These are phyloP conservation scores for Oreochromis aureus DNA, from an alignment of 2,113 vertebrate species.

Conservation along the genomic window DNA sequence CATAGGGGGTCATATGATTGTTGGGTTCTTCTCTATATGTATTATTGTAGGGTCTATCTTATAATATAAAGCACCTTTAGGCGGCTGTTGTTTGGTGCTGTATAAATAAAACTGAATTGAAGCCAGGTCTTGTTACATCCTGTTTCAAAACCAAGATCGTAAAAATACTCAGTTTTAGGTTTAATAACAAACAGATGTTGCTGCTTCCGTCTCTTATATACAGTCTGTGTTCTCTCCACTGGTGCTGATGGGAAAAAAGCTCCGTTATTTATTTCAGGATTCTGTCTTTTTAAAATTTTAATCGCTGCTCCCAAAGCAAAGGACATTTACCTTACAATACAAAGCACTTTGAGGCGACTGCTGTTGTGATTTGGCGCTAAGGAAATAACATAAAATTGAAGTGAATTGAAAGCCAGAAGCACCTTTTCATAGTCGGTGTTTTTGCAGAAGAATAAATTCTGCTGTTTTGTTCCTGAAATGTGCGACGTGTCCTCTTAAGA, in stretches of 20 bases:
- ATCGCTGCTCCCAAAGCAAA: background rate
- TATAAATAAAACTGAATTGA: too few species aligned
- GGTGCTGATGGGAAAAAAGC: fast-evolving
- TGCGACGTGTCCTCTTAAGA: background rate
- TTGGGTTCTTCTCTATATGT: background rate
- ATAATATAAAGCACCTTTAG: too few species aligned
- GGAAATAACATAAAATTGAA: background rate
- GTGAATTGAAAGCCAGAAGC: background rate
- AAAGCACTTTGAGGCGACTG: background rate
- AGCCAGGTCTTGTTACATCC: background rate
- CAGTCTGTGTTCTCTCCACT: background rate
- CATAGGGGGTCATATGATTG: fast-evolving
- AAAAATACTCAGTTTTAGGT: background rate
- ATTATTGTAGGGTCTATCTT: too few species aligned
- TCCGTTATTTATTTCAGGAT: background rate
- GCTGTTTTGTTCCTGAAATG: background rate
- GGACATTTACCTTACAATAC: background rate
- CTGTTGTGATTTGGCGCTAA: background rate
- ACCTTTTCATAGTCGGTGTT: background rate
- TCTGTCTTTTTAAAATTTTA: background rate
- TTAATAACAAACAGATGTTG: background rate
- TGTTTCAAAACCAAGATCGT: background rate
- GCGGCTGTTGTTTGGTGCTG: too few species aligned
- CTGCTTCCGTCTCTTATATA: background rate
- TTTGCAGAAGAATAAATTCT: background rate